Base-by-base conservation (phyloP, 2,888 invertebrate genomes). In the Cetonia aurata region DNA sequence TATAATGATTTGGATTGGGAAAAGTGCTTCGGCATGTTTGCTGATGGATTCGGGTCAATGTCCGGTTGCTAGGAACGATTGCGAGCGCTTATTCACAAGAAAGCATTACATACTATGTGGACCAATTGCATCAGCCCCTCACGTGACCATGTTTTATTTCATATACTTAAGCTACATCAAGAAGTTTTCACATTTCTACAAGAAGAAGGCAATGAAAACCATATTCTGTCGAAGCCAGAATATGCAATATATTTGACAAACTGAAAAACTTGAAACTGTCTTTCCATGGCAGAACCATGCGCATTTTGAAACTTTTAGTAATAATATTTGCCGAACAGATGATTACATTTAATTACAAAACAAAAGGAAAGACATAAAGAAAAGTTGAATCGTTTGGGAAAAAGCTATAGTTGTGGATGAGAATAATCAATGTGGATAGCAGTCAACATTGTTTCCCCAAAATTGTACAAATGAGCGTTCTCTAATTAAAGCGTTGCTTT, bases 401-500 rank as follows among this genome's bases (percentile, higher is more conserved):
- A 33, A 41, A 57, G 37, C 37, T 57, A 41, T 8, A 33, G 6
- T 57, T 57, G 12, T 57, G 57, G 41, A 41, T 57, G 37, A 57
- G 37, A 57, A 57, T 13, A 57, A 57, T 57, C 33, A 57, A 57
- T 57, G 37, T 37, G 10, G 37, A 57, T 57, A 37, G 57, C 33
- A 41, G 15, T 57, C 10, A 41, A 57, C 12, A 57, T 57, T n/a
- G n/a, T n/a, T n/a, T n/a, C n/a, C n/a, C n/a, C n/a, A n/a, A 41
- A 37, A 57, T 57, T 57, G 37, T 13, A 57, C 57, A 57, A 57
- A 57, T 57, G 37, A 9, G 3, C 37, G 57, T 13, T 41, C 57
- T 37, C 3, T 53, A 53, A 53, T 33, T 4, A 57, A 57, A 13
- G 6, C 19, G 19, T 56, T 56, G 33, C 31, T 56, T 56, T 13